These are phyloP conservation scores for Sebastiscus tertius DNA, from an alignment of 2,797 vertebrate species.

Conservation along the genomic window DNA sequence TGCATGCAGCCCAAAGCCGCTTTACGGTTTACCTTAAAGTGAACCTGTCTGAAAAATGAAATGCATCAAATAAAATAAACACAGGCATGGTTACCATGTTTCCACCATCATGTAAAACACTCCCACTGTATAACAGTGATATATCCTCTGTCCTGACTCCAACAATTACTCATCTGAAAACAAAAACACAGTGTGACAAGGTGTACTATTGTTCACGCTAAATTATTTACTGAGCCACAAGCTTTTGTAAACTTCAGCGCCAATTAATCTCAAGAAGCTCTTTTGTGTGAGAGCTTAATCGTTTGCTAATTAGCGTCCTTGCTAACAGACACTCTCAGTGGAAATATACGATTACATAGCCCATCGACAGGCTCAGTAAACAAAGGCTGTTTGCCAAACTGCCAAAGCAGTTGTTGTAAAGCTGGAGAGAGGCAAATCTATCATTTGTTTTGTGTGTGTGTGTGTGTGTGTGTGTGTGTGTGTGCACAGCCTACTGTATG, in stretches of 20 bases:
- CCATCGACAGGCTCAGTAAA: slow-evolving; percentile 68
- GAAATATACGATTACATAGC: slow-evolving; percentile 77
- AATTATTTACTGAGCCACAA: slow-evolving; percentile 69
- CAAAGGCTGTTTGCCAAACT: slow-evolving; percentile 72
- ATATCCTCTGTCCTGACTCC: slow-evolving; percentile 8
- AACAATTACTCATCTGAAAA: slow-evolving; percentile 27
- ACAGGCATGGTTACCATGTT: neutral
- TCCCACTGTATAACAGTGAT: slow-evolving; percentile 1
- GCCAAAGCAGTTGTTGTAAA: slow-evolving; percentile 59
- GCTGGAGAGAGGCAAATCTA: slow-evolving; percentile 34
- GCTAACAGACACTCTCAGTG: slow-evolving; percentile 75
- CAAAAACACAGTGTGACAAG: slow-evolving; percentile 54
- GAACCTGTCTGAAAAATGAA: neutral
- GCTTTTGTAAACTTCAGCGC: slow-evolving; percentile 72
- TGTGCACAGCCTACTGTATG: neutral
- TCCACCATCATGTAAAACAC: neutral
- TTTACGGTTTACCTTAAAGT: neutral
- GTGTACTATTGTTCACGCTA: slow-evolving; percentile 62
- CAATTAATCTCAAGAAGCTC: slow-evolving; percentile 78
- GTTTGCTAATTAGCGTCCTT: slow-evolving; percentile 73
- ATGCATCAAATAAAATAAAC: neutral
- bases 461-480: neutral
- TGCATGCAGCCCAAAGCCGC: neutral
- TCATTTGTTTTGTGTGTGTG: neutral
- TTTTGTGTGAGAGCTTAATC: slow-evolving; percentile 75